Evolutionary conservation across 1,140 invertebrate genomes (phyloP).

Genomic region (Campoletis sonorensis): DNA sequence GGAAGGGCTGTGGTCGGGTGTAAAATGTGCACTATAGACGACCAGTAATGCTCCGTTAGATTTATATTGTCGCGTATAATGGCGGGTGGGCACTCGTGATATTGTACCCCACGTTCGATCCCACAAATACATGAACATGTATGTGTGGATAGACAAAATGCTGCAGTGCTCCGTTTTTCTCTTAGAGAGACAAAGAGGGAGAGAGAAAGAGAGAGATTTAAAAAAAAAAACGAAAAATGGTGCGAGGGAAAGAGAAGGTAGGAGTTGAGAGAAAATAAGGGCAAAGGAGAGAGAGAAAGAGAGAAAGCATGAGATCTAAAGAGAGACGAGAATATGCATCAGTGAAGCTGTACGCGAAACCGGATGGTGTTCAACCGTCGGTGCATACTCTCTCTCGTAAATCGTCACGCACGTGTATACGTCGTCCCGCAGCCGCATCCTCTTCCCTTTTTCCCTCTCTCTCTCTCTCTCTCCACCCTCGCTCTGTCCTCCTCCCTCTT

Average conservation of each 20-base stretch:
- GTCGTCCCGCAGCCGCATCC: slow-evolving; percentile 37
- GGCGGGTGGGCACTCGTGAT: slow-evolving; percentile 24
- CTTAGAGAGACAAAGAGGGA: neutral
- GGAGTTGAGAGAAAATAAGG: neutral
- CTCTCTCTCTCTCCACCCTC: neutral
- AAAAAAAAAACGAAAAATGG: too few species aligned
- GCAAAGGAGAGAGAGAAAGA: neutral
- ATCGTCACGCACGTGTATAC: slow-evolving; percentile 53
- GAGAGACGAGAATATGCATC: neutral
- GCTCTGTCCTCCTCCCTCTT: neutral
- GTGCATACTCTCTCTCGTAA: slow-evolving; percentile 37
- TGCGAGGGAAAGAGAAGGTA: neutral
- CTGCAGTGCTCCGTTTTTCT: slow-evolving; percentile 15
- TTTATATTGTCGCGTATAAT: slow-evolving; percentile 42
- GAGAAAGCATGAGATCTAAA: neutral
- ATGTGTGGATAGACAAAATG: slow-evolving; percentile 4
- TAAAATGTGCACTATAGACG: neutral
- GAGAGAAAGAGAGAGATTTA: neutral
- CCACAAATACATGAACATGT: neutral
- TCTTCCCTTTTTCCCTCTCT: slow-evolving; percentile 34
- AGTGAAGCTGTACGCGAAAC: slow-evolving; percentile 21
- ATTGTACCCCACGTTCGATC: slow-evolving; percentile 14
- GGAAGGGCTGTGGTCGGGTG: neutral
- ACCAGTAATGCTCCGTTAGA: slow-evolving; percentile 42
- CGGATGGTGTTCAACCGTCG: slow-evolving; percentile 1